Evolutionary conservation across 1,140 invertebrate genomes (phyloP).

Genomic region (Heliconius nattereri): DNA sequence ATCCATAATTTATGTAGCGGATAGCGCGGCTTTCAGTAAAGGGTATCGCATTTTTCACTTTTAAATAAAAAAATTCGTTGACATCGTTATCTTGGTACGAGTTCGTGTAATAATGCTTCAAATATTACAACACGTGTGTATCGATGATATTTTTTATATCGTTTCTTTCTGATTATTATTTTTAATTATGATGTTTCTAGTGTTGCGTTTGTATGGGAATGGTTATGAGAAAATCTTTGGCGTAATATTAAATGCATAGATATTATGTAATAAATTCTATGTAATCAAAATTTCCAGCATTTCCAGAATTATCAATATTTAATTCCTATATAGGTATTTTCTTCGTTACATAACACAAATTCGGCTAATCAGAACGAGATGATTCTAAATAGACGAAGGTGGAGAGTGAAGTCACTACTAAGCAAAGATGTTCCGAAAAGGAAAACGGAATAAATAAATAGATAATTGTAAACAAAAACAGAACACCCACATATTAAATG

Average conservation of each 20-base stretch:
- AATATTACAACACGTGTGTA: conserved; percentile 18
- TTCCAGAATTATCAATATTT: no score
- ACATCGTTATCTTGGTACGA: conserved; percentile 28
- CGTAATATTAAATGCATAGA: no score
- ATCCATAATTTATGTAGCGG: conserved; percentile 28
- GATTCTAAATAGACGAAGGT: no score
- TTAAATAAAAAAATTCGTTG: conserved; percentile 30
- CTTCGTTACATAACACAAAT: no score
- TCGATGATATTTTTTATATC: conserved; percentile 1
- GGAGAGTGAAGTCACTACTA: no score
- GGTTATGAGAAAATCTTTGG: no score
- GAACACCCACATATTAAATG: neutral
- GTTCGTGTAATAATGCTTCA: conserved; percentile 14
- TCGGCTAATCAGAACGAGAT: no score
- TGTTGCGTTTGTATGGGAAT: neutral
- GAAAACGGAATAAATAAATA: neutral
- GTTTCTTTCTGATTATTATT: neutral
- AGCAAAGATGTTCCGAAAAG: neutral
- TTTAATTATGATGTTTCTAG: neutral
- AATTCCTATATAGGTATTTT: no score
- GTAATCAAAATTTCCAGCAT: no score
- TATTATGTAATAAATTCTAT: no score
- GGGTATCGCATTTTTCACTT: conserved; percentile 42
- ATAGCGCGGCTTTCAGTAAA: conserved; percentile 24
- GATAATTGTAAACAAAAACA: neutral